Evolutionary conservation across 2,113 vertebrate genomes (phyloP).

Genomic region (Gracilinanus agilis): DNA sequence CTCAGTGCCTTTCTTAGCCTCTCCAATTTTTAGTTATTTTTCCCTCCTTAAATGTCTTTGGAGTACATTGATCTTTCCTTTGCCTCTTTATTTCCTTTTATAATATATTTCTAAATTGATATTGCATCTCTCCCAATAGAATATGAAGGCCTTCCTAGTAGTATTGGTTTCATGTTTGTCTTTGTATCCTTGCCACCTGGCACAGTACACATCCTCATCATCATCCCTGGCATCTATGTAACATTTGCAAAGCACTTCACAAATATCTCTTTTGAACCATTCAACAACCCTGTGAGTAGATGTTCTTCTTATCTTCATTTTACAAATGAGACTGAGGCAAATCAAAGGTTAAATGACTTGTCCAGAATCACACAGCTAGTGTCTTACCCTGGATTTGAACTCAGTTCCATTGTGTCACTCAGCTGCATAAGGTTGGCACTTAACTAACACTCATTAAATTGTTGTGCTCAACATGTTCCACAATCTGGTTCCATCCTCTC

Average conservation of each 20-base stretch:
- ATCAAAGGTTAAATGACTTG: not conserved
- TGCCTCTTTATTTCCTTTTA: not conserved
- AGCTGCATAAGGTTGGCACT: not conserved
- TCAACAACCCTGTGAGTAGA: not conserved
- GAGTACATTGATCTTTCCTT: not conserved
- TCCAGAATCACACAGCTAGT: not conserved
- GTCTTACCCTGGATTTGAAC: not conserved
- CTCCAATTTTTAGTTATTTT: not conserved
- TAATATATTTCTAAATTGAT: not conserved
- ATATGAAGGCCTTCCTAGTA: not conserved
- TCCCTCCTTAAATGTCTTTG: not conserved
- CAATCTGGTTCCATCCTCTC: not conserved
- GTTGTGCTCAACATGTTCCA: not conserved
- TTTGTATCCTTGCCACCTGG: not conserved
- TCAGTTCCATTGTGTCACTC: not conserved
- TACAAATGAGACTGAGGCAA: not conserved
- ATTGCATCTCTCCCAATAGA: not conserved
- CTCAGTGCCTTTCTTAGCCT: not conserved
- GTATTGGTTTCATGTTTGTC: not conserved
- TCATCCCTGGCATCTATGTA: not conserved
- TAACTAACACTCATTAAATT: not conserved
- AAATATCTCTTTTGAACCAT: not conserved
- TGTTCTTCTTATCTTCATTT: not conserved
- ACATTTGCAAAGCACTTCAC: not conserved
- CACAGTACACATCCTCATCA: not conserved